Percentiles rank a stretch among this genome's conserved stretches.
Conservation (phyloP, 1,140 invertebrate species). For the Drosophila rufa region DNA sequence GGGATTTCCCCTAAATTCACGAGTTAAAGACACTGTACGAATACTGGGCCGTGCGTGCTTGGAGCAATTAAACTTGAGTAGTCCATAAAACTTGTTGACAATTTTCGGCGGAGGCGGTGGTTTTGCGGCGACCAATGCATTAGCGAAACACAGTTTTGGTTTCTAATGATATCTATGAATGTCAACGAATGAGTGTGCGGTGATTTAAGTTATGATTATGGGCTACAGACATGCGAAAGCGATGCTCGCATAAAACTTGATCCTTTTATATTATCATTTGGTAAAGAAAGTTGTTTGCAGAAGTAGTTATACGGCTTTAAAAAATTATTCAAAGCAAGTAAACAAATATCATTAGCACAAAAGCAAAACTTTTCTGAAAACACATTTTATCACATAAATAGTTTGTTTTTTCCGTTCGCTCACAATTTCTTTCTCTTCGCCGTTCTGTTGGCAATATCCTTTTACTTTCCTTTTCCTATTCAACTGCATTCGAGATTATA, state of each 20-base stretch:
- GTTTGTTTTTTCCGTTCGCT: neutral
- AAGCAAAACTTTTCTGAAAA: neutral
- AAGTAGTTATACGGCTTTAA: neutral
- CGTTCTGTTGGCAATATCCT: neutral
- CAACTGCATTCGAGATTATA: constrained; percentile 18
- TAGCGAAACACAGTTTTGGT: constrained; percentile 40
- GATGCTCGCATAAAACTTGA: constrained; percentile 4
- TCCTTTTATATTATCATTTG: constrained; percentile 1
- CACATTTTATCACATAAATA: neutral
- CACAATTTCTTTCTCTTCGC: neutral
- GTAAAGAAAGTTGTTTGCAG: neutral
- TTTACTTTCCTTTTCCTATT: constrained; percentile 12
- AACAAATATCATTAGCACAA: neutral
- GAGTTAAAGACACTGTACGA: constrained; percentile 19
- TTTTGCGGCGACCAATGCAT: constrained; percentile 26
- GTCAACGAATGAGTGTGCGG: constrained; percentile 21
- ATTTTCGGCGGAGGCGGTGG: constrained; percentile 20
- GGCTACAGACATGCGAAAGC: constrained; percentile 20
- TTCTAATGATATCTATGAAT: constrained; percentile 41
- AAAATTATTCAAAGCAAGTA: constrained; percentile 1
- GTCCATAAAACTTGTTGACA: constrained; percentile 53
- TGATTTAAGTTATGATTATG: constrained; percentile 41
- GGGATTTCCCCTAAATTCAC: neutral
- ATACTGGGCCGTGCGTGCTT: constrained; percentile 4
- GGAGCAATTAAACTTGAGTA: constrained; percentile 28